Evolutionary conservation across 1,140 invertebrate genomes (phyloP), one percentile per base, ranked within the genome.

Genomic region (Aphis craccivora): DNA sequence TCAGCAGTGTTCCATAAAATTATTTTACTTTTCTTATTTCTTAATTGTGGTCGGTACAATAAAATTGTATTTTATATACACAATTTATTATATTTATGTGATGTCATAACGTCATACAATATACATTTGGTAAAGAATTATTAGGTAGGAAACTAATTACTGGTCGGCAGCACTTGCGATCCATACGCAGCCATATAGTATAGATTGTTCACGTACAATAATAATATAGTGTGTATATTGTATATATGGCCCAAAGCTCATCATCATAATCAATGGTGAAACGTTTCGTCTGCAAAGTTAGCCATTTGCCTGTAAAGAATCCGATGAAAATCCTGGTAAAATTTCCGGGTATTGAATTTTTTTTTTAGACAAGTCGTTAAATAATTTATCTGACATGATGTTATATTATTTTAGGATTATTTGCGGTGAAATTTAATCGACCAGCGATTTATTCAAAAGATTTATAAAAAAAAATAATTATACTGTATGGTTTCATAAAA

Each of bases 1-100:
- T 55, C 87, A 89, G 87, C 48, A 37, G 87, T 89, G 87, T 53
- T 89, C 87, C n/a, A 55, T 53, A 89, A 53, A 89, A 89, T 53
- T 89, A 53, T 89, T 37, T 37, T 53, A 89, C 18, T 11, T 89
- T 89, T 88, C 45, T 37, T 37, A 55, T 89, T 89, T 89, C 53
- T 35, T 89, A 89, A 89, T 87, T 35, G 45, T 8, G 30, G 43
- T 51, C 43, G 25, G 30, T n/a, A 48, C 30, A 22, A 83, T 37
- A 37, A 23, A 83, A 76, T 76, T 76, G 30, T 76, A 76, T n/a
- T 76, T 76, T 83, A 83, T 23, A 83, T 37, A 37, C 22, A 37
- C 22, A 37, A 37, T 83, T 11, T 84, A 14, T 84, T 84, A 40
- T 25, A 25, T 84, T 43, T 43, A 43, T 43, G 11, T 25, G 83